These are phyloP conservation scores for Meta bourneti DNA, from an alignment of 2,888 invertebrate species.

Conservation along the genomic window DNA sequence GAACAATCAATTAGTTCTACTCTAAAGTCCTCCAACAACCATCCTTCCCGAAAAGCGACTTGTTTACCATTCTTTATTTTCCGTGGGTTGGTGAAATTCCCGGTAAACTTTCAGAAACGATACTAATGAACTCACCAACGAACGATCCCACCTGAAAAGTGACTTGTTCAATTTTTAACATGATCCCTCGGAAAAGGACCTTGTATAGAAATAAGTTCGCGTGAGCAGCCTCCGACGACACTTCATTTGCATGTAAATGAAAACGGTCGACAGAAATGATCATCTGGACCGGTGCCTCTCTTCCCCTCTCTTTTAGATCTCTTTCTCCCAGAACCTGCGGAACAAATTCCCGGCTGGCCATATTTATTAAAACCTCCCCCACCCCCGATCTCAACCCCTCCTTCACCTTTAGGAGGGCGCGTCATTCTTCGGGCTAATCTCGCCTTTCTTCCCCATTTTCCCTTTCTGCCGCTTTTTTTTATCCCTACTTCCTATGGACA, in stretches of 20 bases:
- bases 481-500: constrained; percentile 12
- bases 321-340: constrained; percentile 39
- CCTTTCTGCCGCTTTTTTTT: constrained; percentile 3
- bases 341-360: constrained; percentile 76
- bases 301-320: constrained; percentile 53
- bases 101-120: too few relatives aligned
- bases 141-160: constrained; percentile 52
- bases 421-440: constrained; percentile 71
- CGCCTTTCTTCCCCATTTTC: constrained; percentile 20
- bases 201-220: constrained; percentile 67
- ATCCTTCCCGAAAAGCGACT: too few relatives aligned
- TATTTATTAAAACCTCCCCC: constrained; percentile 73
- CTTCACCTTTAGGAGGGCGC: constrained; percentile 13
- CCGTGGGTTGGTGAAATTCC: too few relatives aligned
- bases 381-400: constrained; percentile 8
- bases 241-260: constrained; percentile 77
- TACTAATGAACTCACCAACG: too few relatives aligned
- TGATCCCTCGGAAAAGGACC: constrained; percentile 49
- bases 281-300: constrained; percentile 56
- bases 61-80: too few relatives aligned
- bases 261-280: constrained; percentile 83
- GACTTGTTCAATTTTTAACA: constrained; percentile 73
- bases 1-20: too few relatives aligned
- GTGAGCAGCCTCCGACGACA: constrained; percentile 51
- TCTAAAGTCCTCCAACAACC: too few relatives aligned